A percentile compares a stretch with the other conserved stretches of the same genome.
phyloP scores from a whole-genome alignment of 2,888 invertebrate genomes.

The Iselma pallidipennis region DNA sequence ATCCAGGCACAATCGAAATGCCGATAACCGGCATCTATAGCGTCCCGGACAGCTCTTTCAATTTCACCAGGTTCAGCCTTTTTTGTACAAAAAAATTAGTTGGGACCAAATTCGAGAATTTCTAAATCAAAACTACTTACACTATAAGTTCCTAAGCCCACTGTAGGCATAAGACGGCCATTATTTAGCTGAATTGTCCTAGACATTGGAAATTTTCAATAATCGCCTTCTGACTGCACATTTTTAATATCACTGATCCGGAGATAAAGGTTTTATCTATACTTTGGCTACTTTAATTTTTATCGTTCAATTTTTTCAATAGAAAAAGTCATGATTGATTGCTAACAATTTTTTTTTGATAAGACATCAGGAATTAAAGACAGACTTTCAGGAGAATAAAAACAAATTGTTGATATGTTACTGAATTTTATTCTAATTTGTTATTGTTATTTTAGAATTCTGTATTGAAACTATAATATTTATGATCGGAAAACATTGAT shows the following conservation, averaged over 20 bases:
- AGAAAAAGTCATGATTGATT: background rate
- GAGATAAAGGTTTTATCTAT: constrained; percentile 15
- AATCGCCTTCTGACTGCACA: background rate
- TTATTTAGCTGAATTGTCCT: background rate
- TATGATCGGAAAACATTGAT: constrained; percentile 45
- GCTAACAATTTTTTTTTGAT: background rate
- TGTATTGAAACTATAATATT: constrained; percentile 51
- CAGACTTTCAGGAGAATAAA: background rate
- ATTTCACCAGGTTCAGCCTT: constrained; percentile 46
- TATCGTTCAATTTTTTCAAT: background rate
- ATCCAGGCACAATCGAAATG: constrained; percentile 67
- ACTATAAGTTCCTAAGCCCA: constrained; percentile 68
- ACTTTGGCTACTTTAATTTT: constrained; percentile 1
- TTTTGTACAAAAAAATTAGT: constrained; percentile 24
- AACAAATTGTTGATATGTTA: background rate
- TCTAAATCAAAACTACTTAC: constrained; percentile 48
- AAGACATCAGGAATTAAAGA: background rate
- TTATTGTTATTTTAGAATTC: constrained; percentile 39
- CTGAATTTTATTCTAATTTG: too few species aligned
- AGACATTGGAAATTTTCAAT: background rate
- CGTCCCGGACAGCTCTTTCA: constrained; percentile 57
- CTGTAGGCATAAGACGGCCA: constrained; percentile 61
- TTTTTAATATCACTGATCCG: constrained; percentile 51
- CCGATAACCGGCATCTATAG: constrained; percentile 66
- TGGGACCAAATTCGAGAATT: background rate